phyloP scores from a whole-genome alignment of 1,140 invertebrate genomes.

The Drosophila baimaii region DNA sequence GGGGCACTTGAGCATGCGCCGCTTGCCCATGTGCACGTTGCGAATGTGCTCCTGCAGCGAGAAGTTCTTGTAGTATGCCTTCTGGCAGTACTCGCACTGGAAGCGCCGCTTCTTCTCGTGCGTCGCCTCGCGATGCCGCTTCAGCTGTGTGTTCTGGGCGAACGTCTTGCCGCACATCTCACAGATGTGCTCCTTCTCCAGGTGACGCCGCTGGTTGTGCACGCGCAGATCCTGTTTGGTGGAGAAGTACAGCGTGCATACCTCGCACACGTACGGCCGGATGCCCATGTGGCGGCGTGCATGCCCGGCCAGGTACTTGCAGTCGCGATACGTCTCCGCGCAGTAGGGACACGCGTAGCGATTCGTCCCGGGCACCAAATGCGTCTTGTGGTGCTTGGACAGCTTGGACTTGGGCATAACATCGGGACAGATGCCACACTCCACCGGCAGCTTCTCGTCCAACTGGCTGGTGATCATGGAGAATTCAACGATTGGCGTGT shows the following conservation, averaged over 20 bases:
- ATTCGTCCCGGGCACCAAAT: conserved; percentile 70
- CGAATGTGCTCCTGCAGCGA: conserved; percentile 80
- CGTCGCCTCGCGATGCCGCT: conserved; percentile 75
- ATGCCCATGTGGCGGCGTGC: conserved; percentile 80
- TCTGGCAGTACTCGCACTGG: conserved; percentile 71
- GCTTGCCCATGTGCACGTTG: conserved; percentile 79
- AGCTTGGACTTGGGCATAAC: conserved; percentile 73
- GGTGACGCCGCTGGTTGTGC: conserved; percentile 74
- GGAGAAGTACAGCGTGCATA: conserved; percentile 76
- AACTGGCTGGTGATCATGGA: conserved; percentile 56
- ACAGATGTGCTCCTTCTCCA: conserved; percentile 80
- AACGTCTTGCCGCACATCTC: conserved; percentile 80
- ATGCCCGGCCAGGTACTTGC: conserved; percentile 78
- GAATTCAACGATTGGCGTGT: conserved; percentile 78
- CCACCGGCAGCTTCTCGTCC: conserved; percentile 74
- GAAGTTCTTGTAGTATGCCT: conserved; percentile 81
- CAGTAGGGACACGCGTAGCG: conserved; percentile 79
- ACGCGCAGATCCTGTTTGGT: conserved; percentile 78
- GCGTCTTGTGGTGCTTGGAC: conserved; percentile 71
- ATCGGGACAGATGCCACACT: conserved; percentile 80
- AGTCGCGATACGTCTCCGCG: conserved; percentile 73
- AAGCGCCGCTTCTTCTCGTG: conserved; percentile 80
- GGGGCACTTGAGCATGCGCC: conserved; percentile 75
- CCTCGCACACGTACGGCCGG: conserved; percentile 75
- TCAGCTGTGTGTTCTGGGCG: conserved; percentile 75